Evolutionary conservation across 1,140 invertebrate species (phyloP), one percentile per base, ranked within the genome.

Genomic region (Brachionus plicatilis): DNA sequence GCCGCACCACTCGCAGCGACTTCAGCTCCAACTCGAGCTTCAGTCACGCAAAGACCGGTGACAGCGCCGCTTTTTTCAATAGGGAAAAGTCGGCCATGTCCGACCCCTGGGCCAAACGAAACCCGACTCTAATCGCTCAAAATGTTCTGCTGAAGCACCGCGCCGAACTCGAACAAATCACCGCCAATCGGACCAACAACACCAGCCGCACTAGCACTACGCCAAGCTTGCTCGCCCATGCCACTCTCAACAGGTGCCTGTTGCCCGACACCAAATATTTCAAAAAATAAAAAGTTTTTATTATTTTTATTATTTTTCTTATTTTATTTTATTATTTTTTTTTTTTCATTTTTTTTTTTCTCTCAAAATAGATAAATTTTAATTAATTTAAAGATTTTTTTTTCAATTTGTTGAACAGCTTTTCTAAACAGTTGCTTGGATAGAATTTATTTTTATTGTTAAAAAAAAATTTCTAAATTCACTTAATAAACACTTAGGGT

Each of bases 241-340:
- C 9, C 47, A 50, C 72, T 3, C 3, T 76, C 17, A 82, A 65
- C 53, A 82, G 41, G 41, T 82, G 60, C 33, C 60, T 82, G 17
- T 20, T 82, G 27, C 79, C 79, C n/a, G 79, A 82, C 27, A 82
- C 79, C 24, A 82, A 82, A 68, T 82, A 82, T 82, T 82, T 65
- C 29, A 82, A 82, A 65, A 82, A 82, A 68, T 82, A 68, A 37
- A 14, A 72, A 12, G n/a, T 11, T 14, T n/a, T 20, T 53, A 65
- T 7, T 47, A 3, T 12, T 14, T 47, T 47, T 45, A 0, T 45
- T 45, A 45, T 45, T 45, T 45, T 45, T n/a, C n/a, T n/a, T n/a
- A n/a, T n/a, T n/a, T n/a, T n/a, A n/a, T 14, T n/a, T 20, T 53
- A 65, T 7, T 47, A 3, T 12, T 14, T 47, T 47, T 45, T 1